Percentiles rank a stretch among this genome's conserved stretches.
phyloP scores from a whole-genome alignment of 1,140 invertebrate species.

The Temnothorax longispinosus region DNA sequence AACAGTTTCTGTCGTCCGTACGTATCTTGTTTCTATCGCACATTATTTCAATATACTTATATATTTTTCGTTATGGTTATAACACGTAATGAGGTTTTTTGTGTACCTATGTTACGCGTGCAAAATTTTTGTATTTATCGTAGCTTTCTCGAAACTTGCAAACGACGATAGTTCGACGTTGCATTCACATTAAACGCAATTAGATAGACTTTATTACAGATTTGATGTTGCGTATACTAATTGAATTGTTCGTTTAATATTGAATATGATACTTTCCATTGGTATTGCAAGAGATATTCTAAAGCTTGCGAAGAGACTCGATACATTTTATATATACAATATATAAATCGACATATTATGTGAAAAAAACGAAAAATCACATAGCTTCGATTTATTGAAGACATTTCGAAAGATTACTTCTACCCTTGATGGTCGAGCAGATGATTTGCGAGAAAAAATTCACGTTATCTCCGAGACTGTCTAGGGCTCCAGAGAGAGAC shows the following conservation, averaged over 20 bases:
- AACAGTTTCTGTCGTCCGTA: constrained; percentile 23
- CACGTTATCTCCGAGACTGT: constrained; percentile 69
- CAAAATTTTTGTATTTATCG: constrained; percentile 46
- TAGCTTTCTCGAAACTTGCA: neutral
- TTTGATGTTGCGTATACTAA: neutral
- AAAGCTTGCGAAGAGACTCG: neutral
- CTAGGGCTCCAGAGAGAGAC: constrained; percentile 61
- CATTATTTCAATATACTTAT: neutral
- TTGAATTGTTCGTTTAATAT: neutral
- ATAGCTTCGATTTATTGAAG: constrained; percentile 1
- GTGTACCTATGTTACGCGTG: constrained; percentile 38
- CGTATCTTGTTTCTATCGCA: neutral
- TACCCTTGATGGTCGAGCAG: constrained; percentile 17
- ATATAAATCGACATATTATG: neutral
- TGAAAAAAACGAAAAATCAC: neutral
- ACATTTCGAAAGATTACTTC: constrained; percentile 63
- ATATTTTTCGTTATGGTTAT: neutral
- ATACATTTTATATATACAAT: neutral
- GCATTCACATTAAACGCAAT: neutral
- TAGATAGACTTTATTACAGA: neutral
- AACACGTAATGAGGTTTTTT: constrained; percentile 43
- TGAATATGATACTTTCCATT: neutral
- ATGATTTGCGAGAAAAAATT: constrained; percentile 71
- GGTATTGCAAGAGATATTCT: neutral
- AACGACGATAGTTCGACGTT: neutral